These are phyloP conservation scores for Caenorhabditis becei DNA, from an alignment of 2,888 invertebrate genomes.

Conservation along the genomic window DNA sequence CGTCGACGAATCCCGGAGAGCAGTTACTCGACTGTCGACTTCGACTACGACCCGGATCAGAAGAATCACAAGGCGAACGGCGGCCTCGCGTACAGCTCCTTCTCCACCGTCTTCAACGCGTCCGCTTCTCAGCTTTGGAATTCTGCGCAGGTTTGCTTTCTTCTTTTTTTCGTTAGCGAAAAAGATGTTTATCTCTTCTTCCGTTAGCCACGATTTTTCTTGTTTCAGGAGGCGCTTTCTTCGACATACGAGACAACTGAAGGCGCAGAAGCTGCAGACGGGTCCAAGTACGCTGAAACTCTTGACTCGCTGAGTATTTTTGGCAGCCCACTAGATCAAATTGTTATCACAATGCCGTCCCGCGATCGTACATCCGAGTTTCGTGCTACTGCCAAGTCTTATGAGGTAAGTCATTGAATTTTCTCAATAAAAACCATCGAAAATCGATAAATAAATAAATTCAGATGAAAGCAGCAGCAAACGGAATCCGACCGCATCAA, in stretches of 20 bases:
- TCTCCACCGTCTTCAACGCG: constrained; percentile 76
- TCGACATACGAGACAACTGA: constrained; percentile 53
- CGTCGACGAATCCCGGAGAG: constrained; percentile 61
- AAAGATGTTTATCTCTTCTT: constrained; percentile 40
- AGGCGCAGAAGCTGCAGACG: constrained; percentile 27
- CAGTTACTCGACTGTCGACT: constrained; percentile 50
- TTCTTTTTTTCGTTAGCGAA: background rate
- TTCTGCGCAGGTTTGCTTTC: constrained; percentile 75
- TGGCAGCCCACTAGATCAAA: constrained; percentile 63
- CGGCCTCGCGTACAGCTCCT: constrained; percentile 62
- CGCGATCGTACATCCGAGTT: constrained; percentile 81
- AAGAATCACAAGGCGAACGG: constrained; percentile 51
- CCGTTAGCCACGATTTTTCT: constrained; percentile 30
- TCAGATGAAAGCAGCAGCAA: constrained; percentile 76
- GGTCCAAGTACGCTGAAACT: constrained; percentile 31
- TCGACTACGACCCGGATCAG: constrained; percentile 63
- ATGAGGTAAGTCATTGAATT: constrained; percentile 70
- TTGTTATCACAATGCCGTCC: constrained; percentile 78
- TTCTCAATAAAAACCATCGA: background rate
- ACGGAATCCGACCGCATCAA: constrained; percentile 59
- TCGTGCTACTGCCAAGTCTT: constrained; percentile 78
- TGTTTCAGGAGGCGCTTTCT: constrained; percentile 69
- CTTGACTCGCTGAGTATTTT: constrained; percentile 63
- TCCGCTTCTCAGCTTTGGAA: constrained; percentile 79
- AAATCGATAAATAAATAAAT: constrained; percentile 22